Percentiles rank a stretch among this genome's conserved stretches.
Conservation (phyloP, 2,888 invertebrate genomes). For the Escarpia spicata region DNA sequence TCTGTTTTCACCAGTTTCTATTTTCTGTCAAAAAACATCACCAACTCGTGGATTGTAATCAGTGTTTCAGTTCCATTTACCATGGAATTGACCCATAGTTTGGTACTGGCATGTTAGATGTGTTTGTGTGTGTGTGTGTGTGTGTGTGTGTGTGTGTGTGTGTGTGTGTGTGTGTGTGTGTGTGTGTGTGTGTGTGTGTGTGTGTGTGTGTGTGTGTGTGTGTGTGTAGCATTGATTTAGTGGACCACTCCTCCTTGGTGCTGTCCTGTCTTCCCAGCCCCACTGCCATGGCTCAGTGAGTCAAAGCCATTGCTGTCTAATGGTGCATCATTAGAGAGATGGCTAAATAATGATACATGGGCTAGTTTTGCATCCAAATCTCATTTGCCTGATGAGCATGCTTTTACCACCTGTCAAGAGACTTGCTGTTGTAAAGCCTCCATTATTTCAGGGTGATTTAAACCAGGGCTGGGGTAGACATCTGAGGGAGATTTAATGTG, state of each 20-base stretch:
- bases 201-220: too few species aligned
- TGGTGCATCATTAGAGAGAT: background rate
- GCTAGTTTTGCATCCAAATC: background rate
- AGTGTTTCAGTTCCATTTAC: too few species aligned
- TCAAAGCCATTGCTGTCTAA: background rate
- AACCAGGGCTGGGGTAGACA: background rate
- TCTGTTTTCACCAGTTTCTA: too few species aligned
- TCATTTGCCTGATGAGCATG: background rate
- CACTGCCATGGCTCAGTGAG: background rate
- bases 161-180: too few species aligned
- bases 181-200: too few species aligned
- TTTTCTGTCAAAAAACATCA: too few species aligned
- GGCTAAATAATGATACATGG: background rate
- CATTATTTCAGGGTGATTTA: background rate
- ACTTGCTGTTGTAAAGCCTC: background rate
- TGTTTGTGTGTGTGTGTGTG: too few species aligned
- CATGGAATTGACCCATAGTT: too few species aligned
- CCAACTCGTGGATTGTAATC: too few species aligned
- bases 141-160: too few species aligned
- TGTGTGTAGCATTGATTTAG: background rate
- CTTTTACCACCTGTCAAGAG: background rate
- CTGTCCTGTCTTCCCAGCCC: background rate
- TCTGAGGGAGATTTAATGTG: background rate
- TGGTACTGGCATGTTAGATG: too few species aligned
- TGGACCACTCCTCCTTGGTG: background rate